Evolutionary conservation across 2,113 vertebrate genomes (phyloP), one percentile per base, ranked within the genome.

Genomic region (Pardalotus punctatus): DNA sequence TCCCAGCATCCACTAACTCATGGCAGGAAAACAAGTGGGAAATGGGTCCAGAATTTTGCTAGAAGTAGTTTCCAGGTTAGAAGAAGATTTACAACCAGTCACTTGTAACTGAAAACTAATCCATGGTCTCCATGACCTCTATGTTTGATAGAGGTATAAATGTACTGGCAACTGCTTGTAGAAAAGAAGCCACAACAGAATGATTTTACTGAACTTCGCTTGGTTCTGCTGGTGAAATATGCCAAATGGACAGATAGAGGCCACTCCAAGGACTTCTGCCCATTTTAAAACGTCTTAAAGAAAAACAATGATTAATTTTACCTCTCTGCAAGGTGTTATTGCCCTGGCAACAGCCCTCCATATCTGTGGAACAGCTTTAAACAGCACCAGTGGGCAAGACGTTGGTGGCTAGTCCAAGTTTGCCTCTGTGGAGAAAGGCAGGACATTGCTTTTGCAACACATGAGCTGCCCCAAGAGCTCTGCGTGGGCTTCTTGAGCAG

Each of bases 301-400:
- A 53, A 33, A 35, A 43, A 15, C 21, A 53, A 7, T 21, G 29
- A 31, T 20, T 25, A 31, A 14, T 33, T 15, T 40, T 86, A 11
- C 27, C 36, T 43, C 45, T 71, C 38, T 66, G 28, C 9, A 11
- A 38, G 51, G 31, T 29, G 7, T 45, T 57, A 53, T 15, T 69
- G 19, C 45, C 42, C 25, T 72, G 36, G 23, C 4, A 90, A 51
- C 35, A 80, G 7, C 20, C 12, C 36, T 38, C 47, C 7, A 1
- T 13, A 31, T n/a, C 22, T 2, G 0, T 45, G 18, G 50, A 91
- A 53, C 36, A 61, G 33, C 23, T 78, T 74, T 65, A 70, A 80
- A 29, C 6, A 53, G 6, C 20, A 15, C 0, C 0, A 86, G 25
- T 5, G 3, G n/a, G 50, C 24, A 88, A 80, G 45, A 22, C 0